These are phyloP conservation scores for Bembecia ichneumoniformis DNA, from an alignment of 2,888 invertebrate genomes.

Conservation along the genomic window DNA sequence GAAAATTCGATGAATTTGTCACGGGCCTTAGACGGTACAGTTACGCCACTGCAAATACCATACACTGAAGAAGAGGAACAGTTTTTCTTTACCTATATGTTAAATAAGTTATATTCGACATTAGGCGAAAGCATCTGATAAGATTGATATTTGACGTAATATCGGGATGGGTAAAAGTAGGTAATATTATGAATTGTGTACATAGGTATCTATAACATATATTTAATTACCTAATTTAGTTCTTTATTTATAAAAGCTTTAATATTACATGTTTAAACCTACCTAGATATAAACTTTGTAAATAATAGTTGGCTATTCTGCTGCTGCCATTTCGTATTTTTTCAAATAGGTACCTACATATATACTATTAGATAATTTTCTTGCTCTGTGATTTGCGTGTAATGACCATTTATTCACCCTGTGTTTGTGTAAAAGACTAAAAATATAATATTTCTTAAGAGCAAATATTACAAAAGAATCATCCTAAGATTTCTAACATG, in stretches of 20 bases:
- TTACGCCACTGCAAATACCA: no score
- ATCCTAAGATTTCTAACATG: neutral
- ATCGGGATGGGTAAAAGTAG: slow-evolving; percentile 26
- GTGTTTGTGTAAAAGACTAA: neutral
- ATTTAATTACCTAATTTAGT: slow-evolving; percentile 21
- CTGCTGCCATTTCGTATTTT: slow-evolving; percentile 46
- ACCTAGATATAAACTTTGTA: slow-evolving; percentile 34
- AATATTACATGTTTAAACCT: slow-evolving; percentile 26
- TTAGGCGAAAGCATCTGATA: no score
- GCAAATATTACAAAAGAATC: no score
- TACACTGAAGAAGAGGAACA: no score
- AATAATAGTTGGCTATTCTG: slow-evolving; percentile 51
- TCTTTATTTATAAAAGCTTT: slow-evolving; percentile 41
- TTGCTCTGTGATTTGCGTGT: no score
- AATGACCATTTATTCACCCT: no score
- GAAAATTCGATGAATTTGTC: no score
- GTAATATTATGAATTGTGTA: slow-evolving; percentile 24
- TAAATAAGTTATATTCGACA: no score
- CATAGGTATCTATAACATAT: slow-evolving; percentile 22
- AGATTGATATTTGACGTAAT: slow-evolving; percentile 3
- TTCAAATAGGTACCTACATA: neutral
- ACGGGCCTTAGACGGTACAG: no score
- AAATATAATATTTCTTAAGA: neutral
- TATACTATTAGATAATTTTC: neutral
- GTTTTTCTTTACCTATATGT: no score